Evolutionary conservation across 2,888 invertebrate species (phyloP).

Genomic region (Glaucopsyche alexis): DNA sequence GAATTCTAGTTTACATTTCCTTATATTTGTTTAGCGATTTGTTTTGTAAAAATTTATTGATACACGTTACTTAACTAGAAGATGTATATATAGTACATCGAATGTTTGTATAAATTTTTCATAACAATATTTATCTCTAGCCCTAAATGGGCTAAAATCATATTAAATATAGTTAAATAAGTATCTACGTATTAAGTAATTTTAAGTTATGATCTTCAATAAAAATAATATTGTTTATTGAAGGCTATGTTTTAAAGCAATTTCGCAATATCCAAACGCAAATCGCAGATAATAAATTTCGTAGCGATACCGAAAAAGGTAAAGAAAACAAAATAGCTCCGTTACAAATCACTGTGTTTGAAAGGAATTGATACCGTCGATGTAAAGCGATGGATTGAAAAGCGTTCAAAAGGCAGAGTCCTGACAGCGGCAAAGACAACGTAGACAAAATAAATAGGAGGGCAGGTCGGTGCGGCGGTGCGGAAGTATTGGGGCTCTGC

Average conservation of each 20-base stretch:
- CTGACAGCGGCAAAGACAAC: conserved; percentile 73
- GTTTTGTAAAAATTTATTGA: background rate
- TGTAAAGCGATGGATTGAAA: conserved; percentile 69
- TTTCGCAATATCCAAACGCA: background rate
- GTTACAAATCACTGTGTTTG: conserved; percentile 53
- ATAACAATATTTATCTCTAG: too few species aligned
- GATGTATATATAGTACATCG: background rate
- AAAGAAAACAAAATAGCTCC: conserved; percentile 47
- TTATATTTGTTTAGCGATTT: conserved; percentile 1
- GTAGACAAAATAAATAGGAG: conserved; percentile 75
- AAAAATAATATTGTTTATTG: background rate
- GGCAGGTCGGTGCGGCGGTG: conserved; percentile 61
- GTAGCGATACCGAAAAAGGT: conserved; percentile 28
- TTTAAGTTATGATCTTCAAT: too few species aligned
- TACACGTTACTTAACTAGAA: background rate
- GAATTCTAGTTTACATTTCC: conserved; percentile 49
- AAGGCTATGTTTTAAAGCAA: background rate
- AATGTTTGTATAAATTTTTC: too few species aligned
- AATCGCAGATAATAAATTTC: conserved; percentile 18
- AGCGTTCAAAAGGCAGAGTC: conserved; percentile 68
- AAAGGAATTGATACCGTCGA: conserved; percentile 70
- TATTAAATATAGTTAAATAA: too few species aligned
- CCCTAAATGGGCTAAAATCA: too few species aligned
- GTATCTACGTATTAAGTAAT: too few species aligned
- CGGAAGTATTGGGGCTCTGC: conserved; percentile 79